Conservation (phyloP, 2,113 vertebrate genomes). For the Hippoglossus stenolepis region DNA sequence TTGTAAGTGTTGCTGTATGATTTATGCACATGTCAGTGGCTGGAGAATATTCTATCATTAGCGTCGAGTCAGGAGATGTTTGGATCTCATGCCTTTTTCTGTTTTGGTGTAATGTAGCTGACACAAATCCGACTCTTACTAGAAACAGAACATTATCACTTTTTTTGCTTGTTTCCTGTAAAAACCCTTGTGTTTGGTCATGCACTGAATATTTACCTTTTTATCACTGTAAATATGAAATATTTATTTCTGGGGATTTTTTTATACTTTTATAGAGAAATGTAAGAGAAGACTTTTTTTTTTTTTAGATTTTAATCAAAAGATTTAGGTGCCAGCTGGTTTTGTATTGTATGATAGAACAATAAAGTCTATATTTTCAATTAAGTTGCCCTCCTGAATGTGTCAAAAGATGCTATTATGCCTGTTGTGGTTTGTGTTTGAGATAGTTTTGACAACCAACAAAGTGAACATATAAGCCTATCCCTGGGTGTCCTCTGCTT, state of each 20-base stretch:
- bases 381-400: slow-evolving; percentile 65
- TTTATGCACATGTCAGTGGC: slow-evolving; percentile 56
- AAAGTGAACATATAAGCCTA: slow-evolving; percentile 74
- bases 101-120: slow-evolving; percentile 54
- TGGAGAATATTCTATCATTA: slow-evolving; percentile 51
- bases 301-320: slow-evolving; percentile 69
- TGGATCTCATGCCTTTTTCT: slow-evolving; percentile 44
- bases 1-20: slow-evolving; percentile 66
- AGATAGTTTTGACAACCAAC: slow-evolving; percentile 70
- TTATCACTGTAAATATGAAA: slow-evolving; percentile 78
- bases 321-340: slow-evolving; percentile 73
- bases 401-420: slow-evolving; percentile 62
- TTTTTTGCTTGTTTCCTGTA: slow-evolving; percentile 60
- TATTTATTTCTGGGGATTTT: slow-evolving; percentile 83
- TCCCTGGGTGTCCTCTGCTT: slow-evolving; percentile 77
- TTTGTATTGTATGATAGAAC: slow-evolving; percentile 81
- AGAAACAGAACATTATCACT: slow-evolving; percentile 48
- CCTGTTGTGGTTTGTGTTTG: slow-evolving; percentile 60
- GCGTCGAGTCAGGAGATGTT: slow-evolving; percentile 51
- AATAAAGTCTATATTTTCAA: slow-evolving; percentile 89
- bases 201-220: slow-evolving; percentile 82
- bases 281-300: slow-evolving; percentile 46
- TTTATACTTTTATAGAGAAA: slow-evolving; percentile 76
- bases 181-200: slow-evolving; percentile 75
- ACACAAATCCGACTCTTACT: slow-evolving; percentile 33